Evolutionary conservation across 2,888 invertebrate species (phyloP).

Genomic region (Drosophila koepferae): DNA sequence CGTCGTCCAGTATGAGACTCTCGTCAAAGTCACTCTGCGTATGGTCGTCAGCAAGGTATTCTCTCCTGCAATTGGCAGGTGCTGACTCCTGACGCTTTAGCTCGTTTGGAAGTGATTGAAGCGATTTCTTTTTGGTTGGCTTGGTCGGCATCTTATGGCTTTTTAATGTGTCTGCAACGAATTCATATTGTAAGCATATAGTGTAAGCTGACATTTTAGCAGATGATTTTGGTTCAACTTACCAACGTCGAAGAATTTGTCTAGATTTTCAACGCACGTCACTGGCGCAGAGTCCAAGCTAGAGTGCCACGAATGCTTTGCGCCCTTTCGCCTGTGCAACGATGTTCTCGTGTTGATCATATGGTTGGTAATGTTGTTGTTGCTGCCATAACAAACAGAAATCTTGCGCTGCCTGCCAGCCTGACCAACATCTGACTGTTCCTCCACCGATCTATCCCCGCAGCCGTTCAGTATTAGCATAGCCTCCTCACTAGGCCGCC

Average conservation of each 20-base stretch:
- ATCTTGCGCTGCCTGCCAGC: slow-evolving; percentile 79
- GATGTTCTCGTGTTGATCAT: slow-evolving; percentile 47
- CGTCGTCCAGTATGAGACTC: slow-evolving; percentile 87
- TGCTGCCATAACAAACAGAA: slow-evolving; percentile 83
- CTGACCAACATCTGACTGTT: slow-evolving; percentile 1
- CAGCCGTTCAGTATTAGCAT: slow-evolving; percentile 87
- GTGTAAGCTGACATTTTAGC: background rate
- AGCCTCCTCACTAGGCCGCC: slow-evolving; percentile 92
- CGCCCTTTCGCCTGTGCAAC: slow-evolving; percentile 71
- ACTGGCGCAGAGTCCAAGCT: slow-evolving; percentile 84
- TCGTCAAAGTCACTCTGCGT: slow-evolving; percentile 83
- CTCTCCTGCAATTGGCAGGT: slow-evolving; percentile 70
- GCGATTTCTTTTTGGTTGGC: slow-evolving; percentile 51
- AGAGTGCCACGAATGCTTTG: slow-evolving; percentile 82
- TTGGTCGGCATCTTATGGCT: slow-evolving; percentile 44
- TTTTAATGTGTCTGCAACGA: slow-evolving; percentile 60
- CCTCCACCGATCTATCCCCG: slow-evolving; percentile 65
- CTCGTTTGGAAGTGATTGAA: slow-evolving; percentile 30
- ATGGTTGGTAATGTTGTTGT: slow-evolving; percentile 65
- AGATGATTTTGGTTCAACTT: slow-evolving; percentile 7
- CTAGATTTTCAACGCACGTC: slow-evolving; percentile 53
- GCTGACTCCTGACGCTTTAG: slow-evolving; percentile 86
- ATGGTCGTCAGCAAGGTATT: slow-evolving; percentile 35
- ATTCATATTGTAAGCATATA: background rate
- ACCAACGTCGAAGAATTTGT: slow-evolving; percentile 71